Evolutionary conservation across 35 echinoderm and acorn worm species (phyloP), one percentile per base, ranked within the genome.

Genomic region (Heliocidaris erythrogramma): DNA sequence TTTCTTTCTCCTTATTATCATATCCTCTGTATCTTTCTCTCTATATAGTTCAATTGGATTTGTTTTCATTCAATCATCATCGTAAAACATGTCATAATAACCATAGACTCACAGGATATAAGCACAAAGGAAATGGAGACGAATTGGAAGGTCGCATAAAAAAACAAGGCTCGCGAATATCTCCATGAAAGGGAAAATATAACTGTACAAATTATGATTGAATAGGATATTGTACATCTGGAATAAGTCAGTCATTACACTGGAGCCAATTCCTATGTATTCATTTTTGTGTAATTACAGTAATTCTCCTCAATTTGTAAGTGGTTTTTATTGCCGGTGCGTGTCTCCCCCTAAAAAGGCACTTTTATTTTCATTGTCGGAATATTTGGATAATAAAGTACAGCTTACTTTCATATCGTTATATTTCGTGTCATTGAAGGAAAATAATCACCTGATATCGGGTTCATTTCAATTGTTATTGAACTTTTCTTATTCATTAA

Each of bases 161-260:
- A 56, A 78, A 21, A 78, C 65, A 78, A 78, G 65, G 65, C 65
- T 5, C 18, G 65, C 65, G 65, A 78, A 78, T 78, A 78, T 78
- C 27, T 78, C 8, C 65, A 8, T 78, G 21, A 78, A 78, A 78
- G 65, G 17, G 65, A 78, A n/a, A 78, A 78, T 78, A 78, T 78
- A 78, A 78, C 65, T 78, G 65, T 78, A 78, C 65, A 78, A 78
- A 78, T 78, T 78, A 78, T 78, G 65, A 78, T 78, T 78, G 65
- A 78, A 78, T 78, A n/a, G 65, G 65, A 78, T 18, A 78, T 78
- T 78, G 65, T 78, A 78, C 65, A 27, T 78, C 21, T 27, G 65
- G 65, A 78, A 78, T 78, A 78, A 78, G 65, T 78, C 65, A 78
- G n/a, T 78, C 65, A 78, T 78, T 78, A 78, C 18, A 7, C 21